Evolutionary conservation across 2,888 invertebrate species (phyloP).

Genomic region (Eupithecia exiguata): DNA sequence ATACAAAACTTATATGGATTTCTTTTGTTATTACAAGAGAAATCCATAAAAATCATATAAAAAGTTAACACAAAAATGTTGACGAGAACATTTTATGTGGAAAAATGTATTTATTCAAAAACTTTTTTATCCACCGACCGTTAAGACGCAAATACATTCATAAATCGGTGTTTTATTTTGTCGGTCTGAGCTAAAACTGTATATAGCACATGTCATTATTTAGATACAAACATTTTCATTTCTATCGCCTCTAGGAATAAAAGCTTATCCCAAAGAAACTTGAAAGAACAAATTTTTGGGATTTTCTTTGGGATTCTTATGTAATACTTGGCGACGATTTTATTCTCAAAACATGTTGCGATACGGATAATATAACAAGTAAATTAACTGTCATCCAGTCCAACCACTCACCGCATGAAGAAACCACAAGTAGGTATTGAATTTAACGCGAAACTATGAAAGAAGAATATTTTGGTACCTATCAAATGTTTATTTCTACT

Average conservation of each 20-base stretch:
- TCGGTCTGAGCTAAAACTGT: conserved; percentile 7
- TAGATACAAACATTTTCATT: not conserved
- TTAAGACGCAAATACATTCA: conserved; percentile 17
- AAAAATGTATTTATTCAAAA: conserved; percentile 8
- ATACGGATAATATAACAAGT: conserved; percentile 13
- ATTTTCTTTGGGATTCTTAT: too few relatives aligned
- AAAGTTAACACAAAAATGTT: not conserved
- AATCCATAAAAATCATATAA: not conserved
- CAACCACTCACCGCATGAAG: conserved; percentile 22
- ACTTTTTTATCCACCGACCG: not conserved
- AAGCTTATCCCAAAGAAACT: not conserved
- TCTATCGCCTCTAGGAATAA: not conserved
- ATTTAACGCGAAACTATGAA: not conserved
- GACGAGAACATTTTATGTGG: not conserved
- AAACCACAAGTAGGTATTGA: conserved; percentile 25
- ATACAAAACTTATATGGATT: not conserved
- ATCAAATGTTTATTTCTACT: not conserved
- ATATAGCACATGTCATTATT: conserved; percentile 14
- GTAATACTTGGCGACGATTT: not conserved
- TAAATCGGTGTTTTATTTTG: conserved; percentile 16
- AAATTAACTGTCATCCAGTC: conserved; percentile 22
- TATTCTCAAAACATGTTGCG: conserved; percentile 17
- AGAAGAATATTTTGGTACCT: conserved; percentile 16
- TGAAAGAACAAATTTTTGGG: too few relatives aligned
- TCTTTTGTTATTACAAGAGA: not conserved